Evolutionary conservation across 1,140 invertebrate species (phyloP).

Genomic region (Aporrectodea caliginosa): DNA sequence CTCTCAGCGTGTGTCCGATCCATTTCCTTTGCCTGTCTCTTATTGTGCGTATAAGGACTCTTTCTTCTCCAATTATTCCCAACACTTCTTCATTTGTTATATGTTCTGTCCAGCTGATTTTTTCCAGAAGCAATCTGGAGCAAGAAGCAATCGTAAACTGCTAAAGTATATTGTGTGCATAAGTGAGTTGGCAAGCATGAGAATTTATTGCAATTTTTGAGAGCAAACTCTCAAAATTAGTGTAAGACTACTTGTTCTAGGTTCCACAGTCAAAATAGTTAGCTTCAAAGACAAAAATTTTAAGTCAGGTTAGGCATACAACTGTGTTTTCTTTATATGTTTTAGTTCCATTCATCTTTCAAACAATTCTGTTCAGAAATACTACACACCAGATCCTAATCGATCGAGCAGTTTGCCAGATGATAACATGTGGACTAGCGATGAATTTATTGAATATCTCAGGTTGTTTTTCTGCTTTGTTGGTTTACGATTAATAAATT

Average conservation of each 20-base stretch:
- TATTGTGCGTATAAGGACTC: no score
- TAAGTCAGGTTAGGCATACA: neutral
- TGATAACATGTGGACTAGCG: conserved; percentile 81
- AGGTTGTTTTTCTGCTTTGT: conserved; percentile 38
- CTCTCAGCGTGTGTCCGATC: no score
- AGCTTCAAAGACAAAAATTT: neutral
- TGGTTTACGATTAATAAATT: neutral
- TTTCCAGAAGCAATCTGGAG: no score
- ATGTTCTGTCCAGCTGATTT: no score
- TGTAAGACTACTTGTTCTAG: neutral
- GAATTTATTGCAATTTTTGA: neutral
- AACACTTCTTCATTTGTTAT: no score
- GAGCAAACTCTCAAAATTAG: neutral
- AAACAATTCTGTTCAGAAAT: conserved; percentile 88
- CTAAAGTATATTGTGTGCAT: neutral
- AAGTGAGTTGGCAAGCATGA: neutral
- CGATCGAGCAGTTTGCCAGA: conserved; percentile 70
- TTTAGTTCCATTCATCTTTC: conserved; percentile 74
- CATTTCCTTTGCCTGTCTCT: no score
- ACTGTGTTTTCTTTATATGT: neutral
- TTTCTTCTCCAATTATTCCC: no score
- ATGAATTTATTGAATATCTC: conserved; percentile 57
- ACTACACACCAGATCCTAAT: conserved; percentile 70
- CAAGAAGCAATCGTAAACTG: no score
- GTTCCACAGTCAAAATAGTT: neutral